Percentiles rank a stretch among this genome's conserved stretches.
These are phyloP conservation scores for Diadumene lineata DNA, from an alignment of 92 coral and sea anemone genomes.

Conservation along the genomic window DNA sequence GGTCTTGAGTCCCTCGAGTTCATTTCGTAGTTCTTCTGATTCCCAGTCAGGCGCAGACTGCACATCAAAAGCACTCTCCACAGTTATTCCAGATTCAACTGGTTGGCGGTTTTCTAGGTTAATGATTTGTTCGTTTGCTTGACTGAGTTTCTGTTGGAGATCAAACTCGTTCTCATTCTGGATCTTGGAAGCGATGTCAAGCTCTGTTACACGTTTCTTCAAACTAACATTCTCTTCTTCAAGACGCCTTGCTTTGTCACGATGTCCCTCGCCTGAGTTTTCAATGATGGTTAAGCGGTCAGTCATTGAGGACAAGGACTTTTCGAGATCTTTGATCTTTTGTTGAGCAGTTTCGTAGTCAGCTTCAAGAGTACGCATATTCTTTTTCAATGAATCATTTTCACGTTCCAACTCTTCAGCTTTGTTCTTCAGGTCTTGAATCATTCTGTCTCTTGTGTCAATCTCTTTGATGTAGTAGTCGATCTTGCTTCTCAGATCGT, in stretches of 20 bases:
- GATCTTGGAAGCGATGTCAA: slow-evolving; percentile 60
- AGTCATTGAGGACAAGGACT: slow-evolving; percentile 63
- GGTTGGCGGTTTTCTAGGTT: slow-evolving; percentile 58
- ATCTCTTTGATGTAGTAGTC: slow-evolving; percentile 76
- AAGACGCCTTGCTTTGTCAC: slow-evolving; percentile 80
- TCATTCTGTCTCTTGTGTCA: slow-evolving; percentile 78
- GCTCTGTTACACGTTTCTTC: slow-evolving; percentile 74
- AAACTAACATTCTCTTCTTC: slow-evolving; percentile 81
- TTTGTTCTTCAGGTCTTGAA: slow-evolving; percentile 72
- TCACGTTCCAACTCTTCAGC: slow-evolving; percentile 80
- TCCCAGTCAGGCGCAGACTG: slow-evolving; percentile 81
- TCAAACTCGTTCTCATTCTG: slow-evolving; percentile 81
- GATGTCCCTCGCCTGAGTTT: slow-evolving; percentile 77
- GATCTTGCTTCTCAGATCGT: slow-evolving; percentile 87
- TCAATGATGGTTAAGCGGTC: slow-evolving; percentile 77
- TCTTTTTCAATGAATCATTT: slow-evolving; percentile 79
- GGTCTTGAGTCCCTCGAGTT: slow-evolving; percentile 74
- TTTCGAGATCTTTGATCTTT: slow-evolving; percentile 81
- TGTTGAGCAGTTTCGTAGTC: slow-evolving; percentile 87
- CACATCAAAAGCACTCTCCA: slow-evolving; percentile 29
- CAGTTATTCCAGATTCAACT: slow-evolving; percentile 45
- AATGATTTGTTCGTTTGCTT: slow-evolving; percentile 71
- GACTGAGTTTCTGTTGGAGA: slow-evolving; percentile 67
- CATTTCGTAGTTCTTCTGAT: slow-evolving; percentile 67
- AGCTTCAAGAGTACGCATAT: slow-evolving; percentile 84